Base-by-base conservation (phyloP, 2,888 invertebrate genomes). In the Chymomyza amoena region DNA sequence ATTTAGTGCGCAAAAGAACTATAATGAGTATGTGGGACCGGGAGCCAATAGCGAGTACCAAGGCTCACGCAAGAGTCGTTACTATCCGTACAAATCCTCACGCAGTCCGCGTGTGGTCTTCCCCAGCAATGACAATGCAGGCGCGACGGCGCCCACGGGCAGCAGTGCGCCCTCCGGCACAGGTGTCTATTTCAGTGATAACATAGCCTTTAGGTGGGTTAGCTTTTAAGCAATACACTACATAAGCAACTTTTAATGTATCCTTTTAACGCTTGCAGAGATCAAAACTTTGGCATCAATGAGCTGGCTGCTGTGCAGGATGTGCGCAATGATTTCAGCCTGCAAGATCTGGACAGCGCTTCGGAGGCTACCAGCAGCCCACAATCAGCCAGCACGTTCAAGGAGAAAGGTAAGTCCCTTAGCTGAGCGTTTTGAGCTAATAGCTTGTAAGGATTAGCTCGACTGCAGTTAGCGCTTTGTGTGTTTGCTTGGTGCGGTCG, bases 391-490 rank as follows among this genome's bases (percentile, higher is more conserved):
- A 92, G 91, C 51, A 93, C 93, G 59, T 93, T 93, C 80, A 93
- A 94, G 76, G 95, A 95, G 84, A 93, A 95, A 93, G 95, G 95
- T 95, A 91, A 93, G 94, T 32, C 18, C 57, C 6, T 39, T 52
- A 61, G n/a, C 45, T 16, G 60, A 16, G 13, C 16, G 2, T 25
- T 45, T 9, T 62, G 45, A 50, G 62, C 63, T 63, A 20, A 9
- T 66, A 51, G 18, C 32, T 64, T 59, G 36, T 86, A 79, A 61
- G 72, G 56, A 70, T 67, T 81, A 45, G 39, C 39, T 45, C 13
- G 39, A 78, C 72, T 78, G 78, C 80, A 76, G 68, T 80, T 80
- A 74, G 78, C 28, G 59, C 16, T 25, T 20, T 18, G 54, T 57
- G 57, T 60, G 60, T 60, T 60, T 57, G 39, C 54, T 51, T 66